Percentiles rank a stretch among this genome's conserved stretches.
Evolutionary conservation across 1,140 invertebrate genomes (phyloP).

Genomic region (Sitophilus oryzae): DNA sequence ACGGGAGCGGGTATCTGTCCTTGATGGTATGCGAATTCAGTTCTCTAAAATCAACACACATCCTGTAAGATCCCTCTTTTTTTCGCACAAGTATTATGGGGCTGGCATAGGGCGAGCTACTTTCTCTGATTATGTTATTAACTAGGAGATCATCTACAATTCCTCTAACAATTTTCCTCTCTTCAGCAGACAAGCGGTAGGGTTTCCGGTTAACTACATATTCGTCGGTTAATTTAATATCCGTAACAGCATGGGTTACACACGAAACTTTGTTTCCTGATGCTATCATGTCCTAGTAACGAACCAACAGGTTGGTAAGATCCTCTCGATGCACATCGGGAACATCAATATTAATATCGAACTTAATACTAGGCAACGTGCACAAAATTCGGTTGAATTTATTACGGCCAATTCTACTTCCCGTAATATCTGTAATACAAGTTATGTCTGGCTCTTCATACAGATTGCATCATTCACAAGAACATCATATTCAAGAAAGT

Average conservation of each 20-base stretch:
- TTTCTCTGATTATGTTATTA: constrained; percentile 39
- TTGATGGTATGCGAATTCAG: constrained; percentile 33
- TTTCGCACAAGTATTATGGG: constrained; percentile 40
- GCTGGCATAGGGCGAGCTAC: constrained; percentile 39
- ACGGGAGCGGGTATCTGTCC: constrained; percentile 34
- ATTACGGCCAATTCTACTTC: constrained; percentile 8
- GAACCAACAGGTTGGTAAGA: neutral
- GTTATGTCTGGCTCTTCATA: constrained; percentile 7
- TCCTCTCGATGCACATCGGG: neutral
- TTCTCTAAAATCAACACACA: constrained; percentile 37
- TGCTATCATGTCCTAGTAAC: constrained; percentile 1
- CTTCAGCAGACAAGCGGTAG: constrained; percentile 12
- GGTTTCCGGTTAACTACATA: constrained; percentile 7
- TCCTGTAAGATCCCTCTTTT: constrained; percentile 29
- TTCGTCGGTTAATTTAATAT: constrained; percentile 5
- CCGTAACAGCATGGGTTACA: constrained; percentile 6
- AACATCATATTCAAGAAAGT: constrained; percentile 8
- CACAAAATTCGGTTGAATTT: neutral
- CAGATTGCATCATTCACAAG: constrained; percentile 11
- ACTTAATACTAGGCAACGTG: neutral
- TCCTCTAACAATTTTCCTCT: constrained; percentile 9
- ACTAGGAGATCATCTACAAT: constrained; percentile 28
- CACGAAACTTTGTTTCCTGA: neutral
- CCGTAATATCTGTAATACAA: constrained; percentile 5
- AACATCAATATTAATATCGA: neutral